Base-by-base conservation (phyloP, 2,113 vertebrate species). In the Boulengeromyrus knoepffleri region DNA sequence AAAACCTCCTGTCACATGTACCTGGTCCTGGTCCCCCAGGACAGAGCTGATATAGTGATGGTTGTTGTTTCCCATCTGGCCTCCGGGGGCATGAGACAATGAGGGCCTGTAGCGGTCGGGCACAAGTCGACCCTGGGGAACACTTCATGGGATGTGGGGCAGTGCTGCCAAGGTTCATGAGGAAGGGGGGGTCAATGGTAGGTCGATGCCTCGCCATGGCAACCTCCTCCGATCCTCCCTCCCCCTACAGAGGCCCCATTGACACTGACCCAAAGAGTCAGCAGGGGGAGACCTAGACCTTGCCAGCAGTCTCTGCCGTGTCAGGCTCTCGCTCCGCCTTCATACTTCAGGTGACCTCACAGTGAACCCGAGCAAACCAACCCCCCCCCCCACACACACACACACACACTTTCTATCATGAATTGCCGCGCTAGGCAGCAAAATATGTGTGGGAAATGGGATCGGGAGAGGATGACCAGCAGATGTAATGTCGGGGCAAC, bases 81-180 rank as follows among this genome's bases (percentile, higher is more conserved):
- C 93, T 93, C 94, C 93, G 91, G 58, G 86, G 17, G 49, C 87
- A 84, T 91, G 91, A 49, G 36, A 70, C 56, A 66, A 27, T 39
- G 90, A 52, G 27, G 31, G 66, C 58, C 90, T 83, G 91, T 74
- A 13, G 89, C 90, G 62, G 87, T 77, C 66, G 50, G 85, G 45
- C 90, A 45, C 27, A 1, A 13, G 31, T 84, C 93, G 90, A 93
- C 92, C 91, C 91, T 86, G 91, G 85, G 53, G 89, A 87, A 91
- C 90, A 92, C 93, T 92, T 91, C 46, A 13, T 1, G 10, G 53
- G 90, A 80, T 92, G 90, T 92, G 92, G 93, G 93, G 90, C 92
- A 92, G 93, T 21, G 92, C 92, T 88, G 89, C 91, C 15, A 80
- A 91, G 42, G 85, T 46, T 58, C 56, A 19, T 52, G 84, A 47